Evolutionary conservation across 2,113 vertebrate species (phyloP).

Genomic region (Formicarius rufipectus): DNA sequence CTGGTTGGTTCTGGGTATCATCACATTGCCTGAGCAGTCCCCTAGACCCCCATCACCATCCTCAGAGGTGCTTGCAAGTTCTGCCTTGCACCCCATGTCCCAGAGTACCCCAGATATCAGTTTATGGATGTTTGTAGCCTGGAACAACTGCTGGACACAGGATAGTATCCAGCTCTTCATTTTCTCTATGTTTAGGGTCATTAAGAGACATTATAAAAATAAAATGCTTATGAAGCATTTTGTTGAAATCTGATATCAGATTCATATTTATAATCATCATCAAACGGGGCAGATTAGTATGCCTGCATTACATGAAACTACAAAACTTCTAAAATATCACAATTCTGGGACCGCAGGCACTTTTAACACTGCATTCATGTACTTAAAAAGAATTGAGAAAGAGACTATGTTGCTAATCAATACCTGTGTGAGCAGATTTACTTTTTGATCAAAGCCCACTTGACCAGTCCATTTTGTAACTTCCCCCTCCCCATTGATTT

Average conservation of each 20-base stretch:
- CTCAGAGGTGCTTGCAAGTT: background rate
- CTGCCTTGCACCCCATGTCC: background rate
- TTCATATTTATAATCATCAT: background rate
- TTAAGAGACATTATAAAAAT: background rate
- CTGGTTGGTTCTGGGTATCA: background rate
- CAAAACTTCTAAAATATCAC: background rate
- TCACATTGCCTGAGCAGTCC: background rate
- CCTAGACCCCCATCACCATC: background rate
- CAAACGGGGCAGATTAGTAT: background rate
- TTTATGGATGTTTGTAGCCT: background rate
- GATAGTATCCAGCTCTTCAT: background rate
- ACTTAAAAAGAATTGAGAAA: background rate
- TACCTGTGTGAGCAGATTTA: constrained; percentile 38
- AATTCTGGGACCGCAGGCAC: background rate
- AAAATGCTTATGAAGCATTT: background rate
- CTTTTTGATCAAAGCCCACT: constrained; percentile 59
- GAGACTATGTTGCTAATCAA: background rate
- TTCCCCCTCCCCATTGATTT: background rate
- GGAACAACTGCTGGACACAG: background rate
- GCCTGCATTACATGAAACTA: background rate
- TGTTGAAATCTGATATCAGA: background rate
- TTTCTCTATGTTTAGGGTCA: background rate
- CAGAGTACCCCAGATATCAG: background rate
- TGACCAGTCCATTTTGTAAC: constrained; percentile 39
- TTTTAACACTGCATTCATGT: background rate